Evolutionary conservation across 1,140 invertebrate genomes (phyloP).

Genomic region (Drosophila bifasciata): DNA sequence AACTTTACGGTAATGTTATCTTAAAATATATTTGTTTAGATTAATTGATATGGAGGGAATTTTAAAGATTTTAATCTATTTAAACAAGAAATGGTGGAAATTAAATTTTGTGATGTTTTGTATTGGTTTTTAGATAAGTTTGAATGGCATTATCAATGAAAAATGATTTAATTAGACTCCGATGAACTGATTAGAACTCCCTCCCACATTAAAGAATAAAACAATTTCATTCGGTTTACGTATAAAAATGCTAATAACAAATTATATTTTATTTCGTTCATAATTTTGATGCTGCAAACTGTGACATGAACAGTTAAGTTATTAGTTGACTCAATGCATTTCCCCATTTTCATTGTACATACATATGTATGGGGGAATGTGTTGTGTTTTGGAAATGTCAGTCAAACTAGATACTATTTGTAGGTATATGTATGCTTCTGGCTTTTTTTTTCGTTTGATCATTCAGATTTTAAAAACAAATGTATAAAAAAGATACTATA

Average conservation of each 20-base stretch:
- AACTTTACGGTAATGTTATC: no score
- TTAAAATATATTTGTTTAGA: no score
- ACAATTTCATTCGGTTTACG: conserved; percentile 26
- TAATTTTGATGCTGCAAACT: conserved; percentile 64
- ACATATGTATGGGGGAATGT: conserved; percentile 24
- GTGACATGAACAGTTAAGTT: conserved; percentile 25
- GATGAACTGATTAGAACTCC: no score
- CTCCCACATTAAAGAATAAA: conserved; percentile 1
- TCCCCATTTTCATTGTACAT: conserved; percentile 38
- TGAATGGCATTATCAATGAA: no score
- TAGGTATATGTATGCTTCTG: conserved; percentile 40
- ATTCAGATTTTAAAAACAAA: conserved; percentile 51
- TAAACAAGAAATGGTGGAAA: no score
- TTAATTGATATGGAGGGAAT: no score
- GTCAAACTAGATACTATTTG: conserved; percentile 53
- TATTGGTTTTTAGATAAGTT: no score
- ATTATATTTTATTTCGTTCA: conserved; percentile 77
- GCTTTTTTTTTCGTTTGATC: conserved; percentile 56
- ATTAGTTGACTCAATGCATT: conserved; percentile 16
- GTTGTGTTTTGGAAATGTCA: conserved; percentile 49
- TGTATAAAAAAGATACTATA: conserved; percentile 22
- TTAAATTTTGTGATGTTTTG: no score
- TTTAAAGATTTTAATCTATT: no score
- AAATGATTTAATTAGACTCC: neutral
- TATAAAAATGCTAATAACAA: conserved; percentile 75